Evolutionary conservation across 2,888 invertebrate genomes (phyloP).

Genomic region (Tholera decimalis): DNA sequence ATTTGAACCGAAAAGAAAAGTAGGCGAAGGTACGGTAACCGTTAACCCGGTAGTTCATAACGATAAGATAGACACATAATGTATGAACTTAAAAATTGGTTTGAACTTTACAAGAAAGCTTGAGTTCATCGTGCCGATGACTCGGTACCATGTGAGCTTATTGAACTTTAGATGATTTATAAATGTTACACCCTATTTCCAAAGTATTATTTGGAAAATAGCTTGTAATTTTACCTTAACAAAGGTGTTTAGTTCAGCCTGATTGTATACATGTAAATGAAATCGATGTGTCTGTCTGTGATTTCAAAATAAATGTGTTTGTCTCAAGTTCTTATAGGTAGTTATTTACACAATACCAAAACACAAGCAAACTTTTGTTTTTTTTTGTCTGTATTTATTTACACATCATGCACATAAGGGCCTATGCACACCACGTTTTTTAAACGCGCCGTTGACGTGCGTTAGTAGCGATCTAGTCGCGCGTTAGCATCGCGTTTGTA

Average conservation of each 20-base stretch:
- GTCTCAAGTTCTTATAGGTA: too few relatives aligned
- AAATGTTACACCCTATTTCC: constrained; percentile 12
- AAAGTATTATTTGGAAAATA: constrained; percentile 1
- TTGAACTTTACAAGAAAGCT: constrained; percentile 49
- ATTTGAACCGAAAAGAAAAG: not conserved
- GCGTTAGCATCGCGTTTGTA: too few relatives aligned
- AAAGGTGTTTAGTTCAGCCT: not conserved
- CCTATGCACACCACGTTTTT: too few relatives aligned
- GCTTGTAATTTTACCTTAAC: constrained; percentile 9
- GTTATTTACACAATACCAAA: too few relatives aligned
- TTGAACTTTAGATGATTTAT: constrained; percentile 39
- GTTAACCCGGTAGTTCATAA: constrained; percentile 14
- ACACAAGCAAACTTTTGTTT: too few relatives aligned
- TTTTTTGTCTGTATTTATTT: too few relatives aligned
- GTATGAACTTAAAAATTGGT: constrained; percentile 36
- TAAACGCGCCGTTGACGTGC: too few relatives aligned
- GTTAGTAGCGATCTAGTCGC: too few relatives aligned
- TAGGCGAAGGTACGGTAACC: constrained; percentile 13
- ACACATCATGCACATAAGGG: too few relatives aligned
- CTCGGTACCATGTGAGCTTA: constrained; percentile 3
- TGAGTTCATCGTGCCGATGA: constrained; percentile 37
- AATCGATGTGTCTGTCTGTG: too few relatives aligned
- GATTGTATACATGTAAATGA: too few relatives aligned
- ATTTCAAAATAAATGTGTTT: too few relatives aligned
- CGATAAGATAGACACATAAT: constrained; percentile 3